Evolutionary conservation across 2,113 vertebrate genomes (phyloP).

Genomic region (Ceyx margarethae): DNA sequence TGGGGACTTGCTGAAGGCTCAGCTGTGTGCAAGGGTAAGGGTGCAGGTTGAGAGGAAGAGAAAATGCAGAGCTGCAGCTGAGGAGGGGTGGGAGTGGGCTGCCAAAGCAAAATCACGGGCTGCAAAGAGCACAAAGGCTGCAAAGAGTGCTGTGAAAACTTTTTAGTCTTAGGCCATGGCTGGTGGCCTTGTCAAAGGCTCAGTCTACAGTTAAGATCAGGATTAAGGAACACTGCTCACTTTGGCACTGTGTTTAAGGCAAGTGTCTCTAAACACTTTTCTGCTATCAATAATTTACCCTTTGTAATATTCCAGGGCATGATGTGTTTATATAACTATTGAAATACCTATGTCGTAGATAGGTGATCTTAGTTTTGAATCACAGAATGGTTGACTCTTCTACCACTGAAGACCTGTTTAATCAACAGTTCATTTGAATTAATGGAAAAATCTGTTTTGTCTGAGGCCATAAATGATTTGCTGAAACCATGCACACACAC

Average conservation of each 20-base stretch:
- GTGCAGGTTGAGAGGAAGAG: neutral
- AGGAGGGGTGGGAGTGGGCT: neutral
- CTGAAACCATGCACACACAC: conserved; percentile 18
- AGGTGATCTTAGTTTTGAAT: conserved; percentile 9
- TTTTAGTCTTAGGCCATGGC: neutral
- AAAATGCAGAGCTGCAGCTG: neutral
- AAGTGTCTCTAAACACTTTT: conserved; percentile 6
- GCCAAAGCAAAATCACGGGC: neutral
- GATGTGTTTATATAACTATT: conserved; percentile 11
- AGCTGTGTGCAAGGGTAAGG: neutral
- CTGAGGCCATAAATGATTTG: conserved; percentile 33
- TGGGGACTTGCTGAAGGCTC: neutral
- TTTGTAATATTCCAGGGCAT: neutral
- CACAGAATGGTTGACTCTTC: neutral
- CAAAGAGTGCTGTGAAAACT: rapidly evolving
- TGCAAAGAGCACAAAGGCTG: neutral
- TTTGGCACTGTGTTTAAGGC: conserved; percentile 13
- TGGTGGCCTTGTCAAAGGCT: neutral
- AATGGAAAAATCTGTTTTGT: conserved; percentile 44
- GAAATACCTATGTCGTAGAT: neutral
- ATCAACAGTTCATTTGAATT: conserved; percentile 21
- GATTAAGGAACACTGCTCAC: neutral
- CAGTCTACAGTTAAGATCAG: conserved; percentile 6
- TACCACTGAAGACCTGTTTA: neutral
- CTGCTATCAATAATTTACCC: conserved; percentile 21